Percentiles rank a stretch among this genome's conserved stretches.
phyloP scores from a whole-genome alignment of 2,797 vertebrate species.

The Gymnodraco acuticeps region DNA sequence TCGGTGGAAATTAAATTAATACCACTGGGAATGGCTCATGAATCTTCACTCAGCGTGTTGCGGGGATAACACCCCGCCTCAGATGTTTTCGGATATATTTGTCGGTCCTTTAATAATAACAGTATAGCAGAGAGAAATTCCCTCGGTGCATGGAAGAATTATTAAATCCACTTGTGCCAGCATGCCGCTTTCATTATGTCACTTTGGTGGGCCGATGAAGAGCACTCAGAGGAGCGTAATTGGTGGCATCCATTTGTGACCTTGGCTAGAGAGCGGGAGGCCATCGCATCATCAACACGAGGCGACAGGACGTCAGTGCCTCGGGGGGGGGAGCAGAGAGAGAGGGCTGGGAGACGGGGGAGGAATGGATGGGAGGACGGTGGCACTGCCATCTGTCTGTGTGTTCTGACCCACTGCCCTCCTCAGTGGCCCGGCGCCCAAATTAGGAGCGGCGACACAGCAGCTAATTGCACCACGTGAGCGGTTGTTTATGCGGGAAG shows the following conservation, averaged over 20 bases:
- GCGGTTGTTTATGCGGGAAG: conserved; percentile 35
- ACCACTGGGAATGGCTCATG: conserved; percentile 56
- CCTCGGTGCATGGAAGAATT: conserved; percentile 47
- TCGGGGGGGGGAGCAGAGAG: conserved; percentile 33
- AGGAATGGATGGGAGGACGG: conserved; percentile 46
- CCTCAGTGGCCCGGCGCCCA: conserved; percentile 70
- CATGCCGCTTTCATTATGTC: conserved; percentile 67
- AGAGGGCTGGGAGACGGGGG: conserved; percentile 26
- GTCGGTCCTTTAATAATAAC: conserved; percentile 66
- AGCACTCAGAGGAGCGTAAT: conserved; percentile 61
- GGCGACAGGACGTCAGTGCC: conserved; percentile 52
- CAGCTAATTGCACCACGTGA: conserved; percentile 71
- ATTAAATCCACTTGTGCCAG: conserved; percentile 66
- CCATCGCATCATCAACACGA: conserved; percentile 54
- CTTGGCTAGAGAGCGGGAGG: conserved; percentile 62
- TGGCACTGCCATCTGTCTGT: conserved; percentile 82
- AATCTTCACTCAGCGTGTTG: conserved; percentile 50
- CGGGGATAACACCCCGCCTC: conserved; percentile 40
- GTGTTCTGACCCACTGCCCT: conserved; percentile 84
- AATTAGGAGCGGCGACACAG: conserved; percentile 76
- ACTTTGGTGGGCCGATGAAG: conserved; percentile 56
- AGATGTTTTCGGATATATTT: conserved; percentile 44
- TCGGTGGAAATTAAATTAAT: conserved; percentile 73
- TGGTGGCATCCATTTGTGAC: conserved; percentile 77
- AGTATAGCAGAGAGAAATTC: conserved; percentile 59